Percentiles rank a stretch among this genome's conserved stretches.
These are phyloP conservation scores for Molorchus minor DNA, from an alignment of 2,888 invertebrate genomes.

Conservation along the genomic window DNA sequence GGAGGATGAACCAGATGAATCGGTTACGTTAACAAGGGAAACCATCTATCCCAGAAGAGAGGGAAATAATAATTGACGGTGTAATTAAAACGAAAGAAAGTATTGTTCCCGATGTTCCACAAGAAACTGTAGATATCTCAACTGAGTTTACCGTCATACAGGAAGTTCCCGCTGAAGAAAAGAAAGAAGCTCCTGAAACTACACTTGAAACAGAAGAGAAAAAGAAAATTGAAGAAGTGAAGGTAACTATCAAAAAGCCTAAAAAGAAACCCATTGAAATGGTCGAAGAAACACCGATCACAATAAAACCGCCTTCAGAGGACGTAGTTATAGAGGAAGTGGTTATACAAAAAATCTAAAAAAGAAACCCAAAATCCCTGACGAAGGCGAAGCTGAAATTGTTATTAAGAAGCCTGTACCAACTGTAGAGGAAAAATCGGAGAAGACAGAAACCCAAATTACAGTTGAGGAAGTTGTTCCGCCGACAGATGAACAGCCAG, in stretches of 20 bases:
- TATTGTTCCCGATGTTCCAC: slow-evolving; percentile 54
- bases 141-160: slow-evolving; percentile 36
- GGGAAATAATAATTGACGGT: slow-evolving; percentile 53
- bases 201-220: slow-evolving; percentile 50
- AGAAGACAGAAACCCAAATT: slow-evolving; percentile 41
- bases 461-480: slow-evolving; percentile 36
- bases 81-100: slow-evolving; percentile 68
- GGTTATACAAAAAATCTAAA: slow-evolving; percentile 42
- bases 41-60: slow-evolving; percentile 28
- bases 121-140: slow-evolving; percentile 58
- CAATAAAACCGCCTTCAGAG: slow-evolving; percentile 66
- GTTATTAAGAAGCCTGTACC: slow-evolving; percentile 47
- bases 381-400: slow-evolving; percentile 49
- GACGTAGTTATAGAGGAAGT: slow-evolving; percentile 51
- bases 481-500: slow-evolving; percentile 37
- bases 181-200: slow-evolving; percentile 49
- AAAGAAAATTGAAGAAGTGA: slow-evolving; percentile 45
- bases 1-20: slow-evolving; percentile 58
- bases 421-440: slow-evolving; percentile 36
- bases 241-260: slow-evolving; percentile 45
- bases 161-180: slow-evolving; percentile 39
- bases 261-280: no score
- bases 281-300: no score
- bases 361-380: slow-evolving; percentile 49
- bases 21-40: slow-evolving; percentile 60